A percentile compares a stretch with the other conserved stretches of the same genome.
These are phyloP conservation scores for Andricus quercusramuli DNA, from an alignment of 2,888 invertebrate species.

Conservation along the genomic window DNA sequence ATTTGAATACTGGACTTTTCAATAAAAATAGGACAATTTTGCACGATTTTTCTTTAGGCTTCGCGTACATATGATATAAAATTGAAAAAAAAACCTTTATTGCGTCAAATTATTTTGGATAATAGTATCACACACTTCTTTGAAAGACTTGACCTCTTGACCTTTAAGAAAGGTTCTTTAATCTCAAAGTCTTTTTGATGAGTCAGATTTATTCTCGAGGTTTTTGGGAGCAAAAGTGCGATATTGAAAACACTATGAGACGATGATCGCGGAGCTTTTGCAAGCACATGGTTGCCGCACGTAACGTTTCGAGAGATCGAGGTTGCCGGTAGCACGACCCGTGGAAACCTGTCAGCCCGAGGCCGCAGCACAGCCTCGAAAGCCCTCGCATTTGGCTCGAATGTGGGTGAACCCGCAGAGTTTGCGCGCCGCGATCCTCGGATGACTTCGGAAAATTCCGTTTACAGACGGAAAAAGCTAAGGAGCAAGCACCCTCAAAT, in stretches of 20 bases:
- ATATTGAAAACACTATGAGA: not conserved
- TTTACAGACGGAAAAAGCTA: not conserved
- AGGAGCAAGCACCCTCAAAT: conserved; percentile 6
- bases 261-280: conserved; percentile 10
- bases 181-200: not conserved
- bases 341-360: conserved; percentile 66
- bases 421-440: conserved; percentile 47
- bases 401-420: conserved; percentile 42
- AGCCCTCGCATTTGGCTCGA: conserved; percentile 54
- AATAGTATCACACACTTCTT: not conserved
- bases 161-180: not conserved
- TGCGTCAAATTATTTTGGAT: not conserved
- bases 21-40: too few species aligned
- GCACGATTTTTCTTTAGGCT: too few species aligned
- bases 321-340: conserved; percentile 64
- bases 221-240: not conserved
- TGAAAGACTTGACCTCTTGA: not conserved
- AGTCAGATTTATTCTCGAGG: not conserved
- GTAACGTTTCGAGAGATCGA: conserved; percentile 50
- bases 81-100: not conserved
- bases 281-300: conserved; percentile 53
- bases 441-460: conserved; percentile 42
- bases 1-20: too few species aligned
- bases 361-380: conserved; percentile 62
- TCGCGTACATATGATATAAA: too few species aligned